Evolutionary conservation across 2,113 vertebrate genomes (phyloP).

Genomic region (Xyrauchen texanus): DNA sequence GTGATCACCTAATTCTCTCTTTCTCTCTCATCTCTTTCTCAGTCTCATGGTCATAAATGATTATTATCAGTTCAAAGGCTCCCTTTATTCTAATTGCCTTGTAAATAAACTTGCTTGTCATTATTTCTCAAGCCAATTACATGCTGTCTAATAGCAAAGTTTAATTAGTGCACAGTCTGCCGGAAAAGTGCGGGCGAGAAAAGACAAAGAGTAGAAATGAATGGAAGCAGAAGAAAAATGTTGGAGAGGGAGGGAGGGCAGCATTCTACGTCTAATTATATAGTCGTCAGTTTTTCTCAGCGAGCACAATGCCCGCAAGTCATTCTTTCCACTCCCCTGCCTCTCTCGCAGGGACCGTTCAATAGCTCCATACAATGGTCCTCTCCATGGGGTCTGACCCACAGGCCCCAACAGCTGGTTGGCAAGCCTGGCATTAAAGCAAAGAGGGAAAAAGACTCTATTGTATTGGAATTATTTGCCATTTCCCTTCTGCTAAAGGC

Average conservation of each 20-base stretch:
- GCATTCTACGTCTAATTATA: constrained; percentile 56
- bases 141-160: constrained; percentile 81
- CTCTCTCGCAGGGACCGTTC: constrained; percentile 30
- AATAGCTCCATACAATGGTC: constrained; percentile 46
- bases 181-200: constrained; percentile 54
- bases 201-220: constrained; percentile 47
- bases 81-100: constrained; percentile 82
- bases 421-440: constrained; percentile 34
- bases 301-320: constrained; percentile 52
- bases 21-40: constrained; percentile 20
- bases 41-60: constrained; percentile 67
- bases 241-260: constrained; percentile 40
- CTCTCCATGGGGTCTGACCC: constrained; percentile 47
- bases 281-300: constrained; percentile 50
- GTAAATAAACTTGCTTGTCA: constrained; percentile 86
- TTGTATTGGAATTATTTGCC: constrained; percentile 28
- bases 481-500: constrained; percentile 10
- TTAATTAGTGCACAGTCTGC: constrained; percentile 81
- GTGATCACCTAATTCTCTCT: not conserved
- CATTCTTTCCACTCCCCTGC: constrained; percentile 34
- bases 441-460: no score
- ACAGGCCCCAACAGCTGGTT: constrained; percentile 48
- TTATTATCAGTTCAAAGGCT: constrained; percentile 78
- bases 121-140: constrained; percentile 85
- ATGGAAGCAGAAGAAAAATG: constrained; percentile 52